Base-by-base conservation (phyloP, 2,113 vertebrate genomes). In the Pterocles gutturalis region DNA sequence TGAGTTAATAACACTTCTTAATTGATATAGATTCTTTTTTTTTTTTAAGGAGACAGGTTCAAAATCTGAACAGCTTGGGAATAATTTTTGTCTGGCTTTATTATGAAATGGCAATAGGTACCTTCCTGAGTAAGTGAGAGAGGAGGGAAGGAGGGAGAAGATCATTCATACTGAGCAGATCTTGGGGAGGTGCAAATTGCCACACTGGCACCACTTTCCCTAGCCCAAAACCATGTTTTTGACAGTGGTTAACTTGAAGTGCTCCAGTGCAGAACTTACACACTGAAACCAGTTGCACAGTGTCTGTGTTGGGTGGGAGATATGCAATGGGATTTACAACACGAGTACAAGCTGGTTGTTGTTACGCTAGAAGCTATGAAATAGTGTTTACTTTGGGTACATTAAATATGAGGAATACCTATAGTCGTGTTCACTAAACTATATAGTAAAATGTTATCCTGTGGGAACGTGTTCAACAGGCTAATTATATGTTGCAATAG, bases 401-500 rank as follows among this genome's bases (percentile, higher is more conserved):
- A 28, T 70, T 86, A 81, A 71, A 88, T 83, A 22, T 12, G 38
- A 64, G 76, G 51, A 77, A 65, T 67, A 81, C 21, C 33, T 65
- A 48, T 25, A n/a, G 75, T 71, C 3, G 10, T 51, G 71, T 69
- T 75, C 70, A 77, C 77, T 82, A 55, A 69, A 48, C 45, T 71
- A 17, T 53, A 12, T 3, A 66, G 19, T 19, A 21, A 38, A 89
- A 82, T 31, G 48, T 57, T 96, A 87, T 93, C 95, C 90, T 61
- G 34, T 96, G 81, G 82, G 65, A 95, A 54, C 55, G 14, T 57
- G 64, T 79, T 94, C 53, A 91, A 49, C 34, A 11, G 48, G 12
- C 19, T 95, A 90, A 96, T 96, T 96, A 92, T 67, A 87, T 4
- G 29, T 83, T 95, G 46, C 36, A 69, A 65, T 46, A 54, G 33